Conservation (phyloP, 2,113 vertebrate species). For the Alethe castanea region DNA sequence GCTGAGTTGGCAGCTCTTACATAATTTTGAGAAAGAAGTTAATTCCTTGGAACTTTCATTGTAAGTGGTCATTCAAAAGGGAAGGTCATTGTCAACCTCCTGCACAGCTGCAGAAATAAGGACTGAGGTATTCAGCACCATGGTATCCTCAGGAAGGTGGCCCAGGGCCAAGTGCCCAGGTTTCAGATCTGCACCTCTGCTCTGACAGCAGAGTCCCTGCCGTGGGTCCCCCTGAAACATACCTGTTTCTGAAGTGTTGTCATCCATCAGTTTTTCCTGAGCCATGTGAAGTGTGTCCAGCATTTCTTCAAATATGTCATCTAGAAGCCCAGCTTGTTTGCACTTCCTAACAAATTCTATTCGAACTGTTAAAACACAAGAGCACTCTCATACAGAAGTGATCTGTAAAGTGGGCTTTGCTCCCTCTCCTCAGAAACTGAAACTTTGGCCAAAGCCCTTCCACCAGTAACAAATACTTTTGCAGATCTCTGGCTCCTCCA, state of each 20-base stretch:
- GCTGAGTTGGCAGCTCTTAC: not conserved
- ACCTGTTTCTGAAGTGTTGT: slow-evolving; percentile 75
- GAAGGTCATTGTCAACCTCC: not conserved
- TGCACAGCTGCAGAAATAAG: not conserved
- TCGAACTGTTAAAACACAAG: slow-evolving; percentile 44
- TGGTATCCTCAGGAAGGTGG: not conserved
- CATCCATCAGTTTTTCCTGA: slow-evolving; percentile 69
- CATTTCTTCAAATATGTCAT: slow-evolving; percentile 74
- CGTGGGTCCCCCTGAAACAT: not conserved
- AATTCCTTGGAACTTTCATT: not conserved
- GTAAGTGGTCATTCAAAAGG: not conserved
- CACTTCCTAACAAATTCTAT: slow-evolving; percentile 72
- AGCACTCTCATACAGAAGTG: not conserved
- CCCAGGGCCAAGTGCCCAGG: no score
- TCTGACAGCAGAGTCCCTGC: not conserved
- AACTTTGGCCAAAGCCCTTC: not conserved
- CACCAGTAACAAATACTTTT: not conserved
- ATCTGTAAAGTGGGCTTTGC: not conserved
- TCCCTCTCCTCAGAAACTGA: not conserved
- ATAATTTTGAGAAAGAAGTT: not conserved
- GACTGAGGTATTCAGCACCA: no score
- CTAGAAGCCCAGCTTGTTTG: slow-evolving; percentile 72
- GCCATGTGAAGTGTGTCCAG: slow-evolving; percentile 68
- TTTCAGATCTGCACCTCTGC: not conserved
- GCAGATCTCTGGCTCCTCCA: not conserved